Evolutionary conservation across 2,797 vertebrate species (phyloP), one percentile per base, ranked within the genome.

Genomic region (Propithecus perrieri): DNA sequence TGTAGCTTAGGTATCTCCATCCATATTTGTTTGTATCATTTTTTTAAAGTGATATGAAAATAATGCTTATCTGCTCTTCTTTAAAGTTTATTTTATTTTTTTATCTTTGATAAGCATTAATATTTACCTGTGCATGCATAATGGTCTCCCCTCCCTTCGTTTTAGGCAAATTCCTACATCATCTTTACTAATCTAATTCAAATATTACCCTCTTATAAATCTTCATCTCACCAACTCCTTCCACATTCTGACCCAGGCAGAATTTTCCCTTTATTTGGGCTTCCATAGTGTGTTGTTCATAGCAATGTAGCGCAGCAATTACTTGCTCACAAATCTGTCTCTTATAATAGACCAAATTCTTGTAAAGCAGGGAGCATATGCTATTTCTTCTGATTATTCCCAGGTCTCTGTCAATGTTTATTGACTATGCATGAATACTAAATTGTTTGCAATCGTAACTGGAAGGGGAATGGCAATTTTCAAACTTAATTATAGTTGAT

Each of bases 391-490:
- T 94, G 83, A 96, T 94, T 93, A 93, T 81, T 65, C 69, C 46
- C 85, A 92, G 30, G 46, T 75, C 28, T 83, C 84, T 91, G 43
- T 94, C 89, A 87, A 33, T 89, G 75, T 89, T 93, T 94, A 95
- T 92, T 97, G 89, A 96, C 85, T 92, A 48, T 69, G 38, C 18
- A 80, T 80, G 79, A 91, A 93, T 89, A 41, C 43, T 79, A 91
- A 91, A 71, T 75, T 94, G 75, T 96, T 95, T 76, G 30, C 33
- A 95, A 30, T 5, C 46, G 4, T 72, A 93, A 88, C 33, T 84
- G 84, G 59, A 95, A 75, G 26, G 35, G 35, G 33, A 46, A 93
- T 95, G 86, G 41, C 9, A 80, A 74, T 80, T 97, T 91, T 93
- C 63, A 96, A 71, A 55, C 20, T 33, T 95, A 92, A 94, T 91